Evolutionary conservation across 1,140 invertebrate genomes (phyloP), one percentile per base, ranked within the genome.

Genomic region (Acromyrmex echinatior): DNA sequence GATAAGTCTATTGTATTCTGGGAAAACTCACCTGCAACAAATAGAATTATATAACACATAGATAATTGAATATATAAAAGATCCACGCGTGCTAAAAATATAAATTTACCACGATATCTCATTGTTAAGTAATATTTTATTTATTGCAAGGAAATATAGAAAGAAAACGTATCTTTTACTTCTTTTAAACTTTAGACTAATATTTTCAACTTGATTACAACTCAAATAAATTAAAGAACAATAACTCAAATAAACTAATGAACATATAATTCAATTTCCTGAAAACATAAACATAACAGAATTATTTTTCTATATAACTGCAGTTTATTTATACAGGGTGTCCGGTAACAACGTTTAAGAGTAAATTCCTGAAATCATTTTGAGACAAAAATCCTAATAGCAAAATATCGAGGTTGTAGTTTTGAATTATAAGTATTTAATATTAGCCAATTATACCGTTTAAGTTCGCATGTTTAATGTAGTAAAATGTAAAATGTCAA

Each of bases 1-100:
- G 18, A 60, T 18, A 66, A 53, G 18, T 76, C 56, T 76, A 76
- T 84, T 84, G 56, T 84, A 74, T 74, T 49, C 21, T 63, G 28
- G n/a, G 25, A 62, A 74, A 73, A 21, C 65, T 76, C 80, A 62
- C 70, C 56, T 49, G 56, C 9, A 62, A 51, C 70, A 76, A 84
- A 84, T 35, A 49, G 49, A 77, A 68, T 70, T 79, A 70, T 28
- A 28, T 53, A 79, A 65, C 49, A 58, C 66, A 39, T 49, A 21
- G 56, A 68, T 16, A 70, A n/a, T 2, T 39, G 12, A 28, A 28
- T n/a, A 76, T 28, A 51, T 3, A 56, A 10, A 21, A 79, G 65
- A 85, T 9, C 4, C 45, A 4, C 18, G 16, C 21, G 9, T 74
- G 56, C 7, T 25, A 25, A 82, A 25, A 81, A 58, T 16, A 49